Percentiles rank a stretch among this genome's conserved stretches.
Evolutionary conservation across 1,140 invertebrate genomes (phyloP).

Genomic region (Drosophila neocordata): DNA sequence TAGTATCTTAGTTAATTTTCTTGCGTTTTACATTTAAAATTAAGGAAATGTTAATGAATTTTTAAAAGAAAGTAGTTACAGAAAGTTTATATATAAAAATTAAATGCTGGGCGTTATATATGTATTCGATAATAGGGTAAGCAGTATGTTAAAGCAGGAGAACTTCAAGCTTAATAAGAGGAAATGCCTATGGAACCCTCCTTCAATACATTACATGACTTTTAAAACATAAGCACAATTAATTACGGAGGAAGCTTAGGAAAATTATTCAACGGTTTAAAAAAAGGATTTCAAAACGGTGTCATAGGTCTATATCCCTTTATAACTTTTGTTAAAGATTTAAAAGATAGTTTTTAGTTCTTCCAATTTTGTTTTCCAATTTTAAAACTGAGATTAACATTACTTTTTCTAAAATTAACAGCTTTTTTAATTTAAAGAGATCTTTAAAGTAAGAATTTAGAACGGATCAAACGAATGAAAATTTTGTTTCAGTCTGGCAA

Average conservation of each 20-base stretch:
- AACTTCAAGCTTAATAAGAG: conserved; percentile 1
- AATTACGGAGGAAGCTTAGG: not conserved
- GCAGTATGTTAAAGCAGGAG: conserved; percentile 2
- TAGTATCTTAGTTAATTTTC: conserved; percentile 8
- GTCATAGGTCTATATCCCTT: too few relatives aligned
- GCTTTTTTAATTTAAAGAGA: too few relatives aligned
- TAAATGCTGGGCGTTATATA: not conserved
- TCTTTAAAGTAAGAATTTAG: too few relatives aligned
- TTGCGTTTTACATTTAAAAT: conserved; percentile 1
- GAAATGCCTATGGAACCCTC: conserved; percentile 1
- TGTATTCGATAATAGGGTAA: not conserved
- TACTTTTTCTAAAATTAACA: too few relatives aligned
- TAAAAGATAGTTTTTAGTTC: too few relatives aligned
- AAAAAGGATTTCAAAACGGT: too few relatives aligned
- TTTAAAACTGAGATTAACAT: too few relatives aligned
- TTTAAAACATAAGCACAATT: not conserved
- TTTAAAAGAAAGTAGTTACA: not conserved
- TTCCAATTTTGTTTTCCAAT: too few relatives aligned
- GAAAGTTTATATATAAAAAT: not conserved
- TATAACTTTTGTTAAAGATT: too few relatives aligned
- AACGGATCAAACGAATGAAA: too few relatives aligned
- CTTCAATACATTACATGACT: not conserved
- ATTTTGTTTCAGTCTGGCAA: too few relatives aligned
- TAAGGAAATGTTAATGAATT: conserved; percentile 1
- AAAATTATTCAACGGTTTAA: too few relatives aligned